A percentile compares a stretch with the other conserved stretches of the same genome.
phyloP scores from a whole-genome alignment of 1,140 invertebrate species.

The Orius insidiosus region DNA sequence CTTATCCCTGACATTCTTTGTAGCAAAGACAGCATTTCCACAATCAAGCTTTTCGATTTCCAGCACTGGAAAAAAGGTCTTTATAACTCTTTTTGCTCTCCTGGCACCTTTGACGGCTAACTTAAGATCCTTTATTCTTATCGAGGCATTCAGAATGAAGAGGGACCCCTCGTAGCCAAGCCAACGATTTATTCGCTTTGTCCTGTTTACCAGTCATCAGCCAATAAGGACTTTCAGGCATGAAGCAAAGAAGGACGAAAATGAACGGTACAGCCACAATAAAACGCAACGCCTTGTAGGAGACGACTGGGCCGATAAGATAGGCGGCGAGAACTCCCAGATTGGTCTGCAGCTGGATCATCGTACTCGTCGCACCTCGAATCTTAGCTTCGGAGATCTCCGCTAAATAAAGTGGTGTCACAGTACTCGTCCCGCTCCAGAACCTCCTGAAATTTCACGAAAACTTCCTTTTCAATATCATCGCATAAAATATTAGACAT shows the following conservation, averaged over 20 bases:
- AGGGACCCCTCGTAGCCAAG: slow-evolving; percentile 14
- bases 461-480: no score
- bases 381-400: slow-evolving; percentile 44
- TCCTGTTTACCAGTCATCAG: slow-evolving; percentile 33
- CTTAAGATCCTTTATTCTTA: slow-evolving; percentile 22
- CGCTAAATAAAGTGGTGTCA: slow-evolving; percentile 35
- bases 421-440: slow-evolving; percentile 31
- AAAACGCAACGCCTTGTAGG: slow-evolving; percentile 49
- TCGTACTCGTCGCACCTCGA: slow-evolving; percentile 40
- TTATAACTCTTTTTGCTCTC: not conserved
- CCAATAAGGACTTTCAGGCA: slow-evolving; percentile 70
- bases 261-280: slow-evolving; percentile 45
- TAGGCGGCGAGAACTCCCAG: slow-evolving; percentile 62
- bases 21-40: slow-evolving; percentile 11
- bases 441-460: slow-evolving; percentile 21
- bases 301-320: slow-evolving; percentile 49
- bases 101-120: slow-evolving; percentile 2
- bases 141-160: slow-evolving; percentile 26
- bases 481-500: no score
- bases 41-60: slow-evolving; percentile 13
- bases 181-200: slow-evolving; percentile 41
- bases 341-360: slow-evolving; percentile 47
- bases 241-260: slow-evolving; percentile 43
- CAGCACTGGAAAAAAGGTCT: slow-evolving; percentile 9
- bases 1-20: slow-evolving; percentile 14